A percentile compares a stretch with the other conserved stretches of the same genome.
phyloP scores from a whole-genome alignment of 2,888 invertebrate species.

The Heliconius ismenius region DNA sequence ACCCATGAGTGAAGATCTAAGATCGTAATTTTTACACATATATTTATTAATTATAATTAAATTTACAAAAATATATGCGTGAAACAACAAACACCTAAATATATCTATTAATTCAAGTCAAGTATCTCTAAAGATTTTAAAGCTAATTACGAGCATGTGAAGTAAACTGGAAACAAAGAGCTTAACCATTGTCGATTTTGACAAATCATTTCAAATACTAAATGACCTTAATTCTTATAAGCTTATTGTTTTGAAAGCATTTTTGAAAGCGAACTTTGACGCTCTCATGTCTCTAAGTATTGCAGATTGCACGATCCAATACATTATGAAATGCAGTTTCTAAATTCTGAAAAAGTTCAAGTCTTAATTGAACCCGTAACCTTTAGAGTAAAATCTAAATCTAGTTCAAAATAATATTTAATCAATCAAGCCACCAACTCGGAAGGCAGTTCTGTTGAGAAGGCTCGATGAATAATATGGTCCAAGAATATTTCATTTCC shows the following conservation, averaged over 20 bases:
- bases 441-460: no score
- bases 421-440: no score
- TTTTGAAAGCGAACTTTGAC: neutral
- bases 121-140: conserved; percentile 24
- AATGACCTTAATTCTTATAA: conserved; percentile 27
- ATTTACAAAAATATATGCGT: no score
- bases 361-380: neutral
- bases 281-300: neutral
- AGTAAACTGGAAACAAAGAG: conserved; percentile 27
- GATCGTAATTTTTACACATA: no score
- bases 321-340: neutral
- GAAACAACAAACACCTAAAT: neutral
- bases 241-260: conserved; percentile 31
- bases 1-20: no score
- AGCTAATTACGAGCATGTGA: conserved; percentile 34
- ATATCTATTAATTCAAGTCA: neutral
- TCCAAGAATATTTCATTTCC: no score
- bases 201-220: conserved; percentile 27
- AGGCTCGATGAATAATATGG: no score
- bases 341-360: no score
- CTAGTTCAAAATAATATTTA: no score
- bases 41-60: no score
- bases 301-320: neutral
- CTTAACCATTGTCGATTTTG: conserved; percentile 35
- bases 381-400: no score